Percentiles rank a stretch among this genome's conserved stretches.
Evolutionary conservation across 2,113 vertebrate species (phyloP).

Genomic region (Alectura lathami): DNA sequence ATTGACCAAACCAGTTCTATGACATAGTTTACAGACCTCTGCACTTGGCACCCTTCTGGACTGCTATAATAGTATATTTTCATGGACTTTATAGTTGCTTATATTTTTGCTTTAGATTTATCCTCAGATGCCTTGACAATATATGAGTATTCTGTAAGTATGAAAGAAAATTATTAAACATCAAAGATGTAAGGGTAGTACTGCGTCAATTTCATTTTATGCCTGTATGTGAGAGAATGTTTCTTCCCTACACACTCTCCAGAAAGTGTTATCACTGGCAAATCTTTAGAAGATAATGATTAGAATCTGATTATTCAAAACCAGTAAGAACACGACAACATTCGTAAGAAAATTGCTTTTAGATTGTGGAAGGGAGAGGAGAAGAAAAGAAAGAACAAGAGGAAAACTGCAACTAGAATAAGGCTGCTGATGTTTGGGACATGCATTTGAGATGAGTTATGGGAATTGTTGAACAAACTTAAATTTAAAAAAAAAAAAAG

Average conservation of each 20-base stretch:
- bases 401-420: neutral
- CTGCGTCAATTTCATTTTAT: neutral
- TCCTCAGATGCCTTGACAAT: neutral
- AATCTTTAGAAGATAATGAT: neutral
- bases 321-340: neutral
- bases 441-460: neutral
- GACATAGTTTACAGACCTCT: neutral
- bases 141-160: neutral
- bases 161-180: neutral
- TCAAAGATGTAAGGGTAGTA: neutral
- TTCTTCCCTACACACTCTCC: neutral
- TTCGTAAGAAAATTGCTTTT: neutral
- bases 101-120: neutral
- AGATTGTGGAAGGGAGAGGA: too few relatives aligned
- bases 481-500: neutral
- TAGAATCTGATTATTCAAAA: neutral
- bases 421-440: neutral
- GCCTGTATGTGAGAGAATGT: neutral
- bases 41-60: neutral
- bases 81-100: neutral
- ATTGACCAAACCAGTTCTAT: neutral
- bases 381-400: neutral
- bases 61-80: neutral
- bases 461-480: neutral
- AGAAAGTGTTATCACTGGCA: neutral